Evolutionary conservation across 2,888 invertebrate genomes (phyloP).

Genomic region (Ormia ochracea): DNA sequence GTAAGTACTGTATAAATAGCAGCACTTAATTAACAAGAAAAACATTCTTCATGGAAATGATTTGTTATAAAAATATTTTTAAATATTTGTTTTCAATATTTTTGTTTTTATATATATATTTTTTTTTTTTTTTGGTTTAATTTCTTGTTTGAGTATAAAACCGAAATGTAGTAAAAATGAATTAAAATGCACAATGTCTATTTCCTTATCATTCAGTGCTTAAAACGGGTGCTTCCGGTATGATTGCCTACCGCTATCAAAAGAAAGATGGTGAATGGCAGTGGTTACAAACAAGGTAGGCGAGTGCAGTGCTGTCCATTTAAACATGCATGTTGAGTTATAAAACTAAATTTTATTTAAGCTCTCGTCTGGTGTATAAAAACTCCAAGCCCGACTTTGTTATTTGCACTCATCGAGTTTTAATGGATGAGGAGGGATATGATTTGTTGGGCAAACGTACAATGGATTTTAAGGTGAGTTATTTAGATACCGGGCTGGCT

Average conservation of each 20-base stretch:
- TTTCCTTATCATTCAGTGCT: constrained; percentile 83
- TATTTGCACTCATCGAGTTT: constrained; percentile 97
- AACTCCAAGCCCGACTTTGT: constrained; percentile 99
- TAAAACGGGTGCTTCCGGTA: constrained; percentile 98
- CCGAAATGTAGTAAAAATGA: not conserved
- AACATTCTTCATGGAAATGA: no score
- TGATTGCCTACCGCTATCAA: constrained; percentile 98
- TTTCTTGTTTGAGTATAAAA: no score
- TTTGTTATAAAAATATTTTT: no score
- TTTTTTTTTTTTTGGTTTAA: no score
- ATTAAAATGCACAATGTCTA: no score
- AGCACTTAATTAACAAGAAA: no score
- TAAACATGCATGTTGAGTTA: not conserved
- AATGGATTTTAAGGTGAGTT: constrained; percentile 98
- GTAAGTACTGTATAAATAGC: no score
- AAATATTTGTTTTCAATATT: no score
- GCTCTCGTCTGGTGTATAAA: constrained; percentile 97
- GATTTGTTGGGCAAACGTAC: constrained; percentile 98
- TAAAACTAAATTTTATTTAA: constrained; percentile 69
- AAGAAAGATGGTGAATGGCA: constrained; percentile 96
- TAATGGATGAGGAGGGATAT: constrained; percentile 99
- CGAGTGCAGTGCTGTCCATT: not conserved
- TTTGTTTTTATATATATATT: no score
- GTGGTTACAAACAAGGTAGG: constrained; percentile 93
- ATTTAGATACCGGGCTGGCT: constrained; percentile 94